Evolutionary conservation across 2,888 invertebrate genomes (phyloP), one percentile per base, ranked within the genome.

Genomic region (Tiphia femorata): DNA sequence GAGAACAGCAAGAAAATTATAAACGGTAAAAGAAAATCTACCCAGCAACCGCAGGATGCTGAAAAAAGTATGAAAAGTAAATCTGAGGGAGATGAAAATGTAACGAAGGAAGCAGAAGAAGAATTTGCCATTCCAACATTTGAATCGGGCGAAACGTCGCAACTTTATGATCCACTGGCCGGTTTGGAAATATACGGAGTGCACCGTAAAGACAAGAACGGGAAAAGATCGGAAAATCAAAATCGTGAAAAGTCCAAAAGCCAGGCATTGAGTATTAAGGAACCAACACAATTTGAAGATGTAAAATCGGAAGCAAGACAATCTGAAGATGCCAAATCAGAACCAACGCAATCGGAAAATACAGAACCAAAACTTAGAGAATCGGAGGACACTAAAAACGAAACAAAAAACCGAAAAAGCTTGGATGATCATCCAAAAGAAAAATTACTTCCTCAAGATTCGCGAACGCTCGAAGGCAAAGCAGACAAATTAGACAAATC

Each of bases 151-250:
- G 37, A 55, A 17, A 29, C 16, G 49, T 40, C 49, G 30, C 47
- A 53, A 17, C 35, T 51, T 10, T 42, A 59, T 38, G 67, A 72
- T 40, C 48, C 70, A 3, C n/a, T 65, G 8, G 62, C 67, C 12
- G 67, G 67, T 29, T 53, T 64, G 6, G 65, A 70, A 33, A 44
- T 65, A 35, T 62, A 64, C 27, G 61, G 58, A n/a, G 47, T 52
- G 10, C 14, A 44, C 23, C 33, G 42, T 12, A 48, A 57, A 30
- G 19, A 43, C 7, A 19, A 17, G 17, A 16, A 37, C 19, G 19
- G 29, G 35, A 29, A 16, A 47, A 30, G 54, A 25, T 27, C 16
- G 12, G 17, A 21, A 40, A 23, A 14, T 21, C 41, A 3, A 3
- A 2, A 12, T 14, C 23, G 23, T 12, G 33, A 21, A 14, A 20